Conservation (phyloP, 92 coral and sea anemone species). For the Umimayanthus chanpuru region DNA sequence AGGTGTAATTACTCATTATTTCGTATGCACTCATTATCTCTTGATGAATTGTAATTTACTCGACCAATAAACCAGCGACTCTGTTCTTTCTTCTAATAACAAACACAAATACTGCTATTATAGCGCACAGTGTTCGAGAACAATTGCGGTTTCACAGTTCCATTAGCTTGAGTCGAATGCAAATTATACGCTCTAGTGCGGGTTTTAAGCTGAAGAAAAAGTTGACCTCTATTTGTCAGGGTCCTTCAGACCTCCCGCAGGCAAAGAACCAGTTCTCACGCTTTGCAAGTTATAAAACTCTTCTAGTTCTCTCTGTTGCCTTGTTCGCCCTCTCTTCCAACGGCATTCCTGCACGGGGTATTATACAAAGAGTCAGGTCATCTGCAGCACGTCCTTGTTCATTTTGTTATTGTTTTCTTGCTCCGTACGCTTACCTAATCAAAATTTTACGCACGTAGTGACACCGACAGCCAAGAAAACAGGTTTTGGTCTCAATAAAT, state of each 20-base stretch:
- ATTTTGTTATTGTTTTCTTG: constrained; percentile 10
- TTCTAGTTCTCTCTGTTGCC: constrained; percentile 20
- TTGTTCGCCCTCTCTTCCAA: not conserved
- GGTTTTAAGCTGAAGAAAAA: constrained; percentile 10
- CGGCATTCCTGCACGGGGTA: not conserved
- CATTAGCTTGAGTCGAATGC: constrained; percentile 39
- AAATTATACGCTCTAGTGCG: constrained; percentile 37
- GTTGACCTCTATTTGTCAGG: constrained; percentile 4
- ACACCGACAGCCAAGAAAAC: not conserved
- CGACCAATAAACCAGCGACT: constrained; percentile 40
- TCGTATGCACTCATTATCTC: constrained; percentile 41
- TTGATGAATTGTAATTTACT: constrained; percentile 42
- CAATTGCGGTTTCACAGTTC: constrained; percentile 50
- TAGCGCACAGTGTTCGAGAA: constrained; percentile 7
- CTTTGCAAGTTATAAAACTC: constrained; percentile 23
- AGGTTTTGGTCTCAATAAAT: not conserved
- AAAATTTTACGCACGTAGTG: constrained; percentile 45
- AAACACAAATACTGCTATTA: constrained; percentile 48
- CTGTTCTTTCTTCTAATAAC: constrained; percentile 31
- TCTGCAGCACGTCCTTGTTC: not conserved
- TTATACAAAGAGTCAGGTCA: not conserved
- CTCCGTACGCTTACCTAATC: not conserved
- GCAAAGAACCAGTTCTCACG: constrained; percentile 37
- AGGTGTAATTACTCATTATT: constrained; percentile 37
- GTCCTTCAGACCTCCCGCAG: constrained; percentile 22